Base-by-base conservation (phyloP, 2,888 invertebrate genomes). In the Spisula subtruncata region DNA sequence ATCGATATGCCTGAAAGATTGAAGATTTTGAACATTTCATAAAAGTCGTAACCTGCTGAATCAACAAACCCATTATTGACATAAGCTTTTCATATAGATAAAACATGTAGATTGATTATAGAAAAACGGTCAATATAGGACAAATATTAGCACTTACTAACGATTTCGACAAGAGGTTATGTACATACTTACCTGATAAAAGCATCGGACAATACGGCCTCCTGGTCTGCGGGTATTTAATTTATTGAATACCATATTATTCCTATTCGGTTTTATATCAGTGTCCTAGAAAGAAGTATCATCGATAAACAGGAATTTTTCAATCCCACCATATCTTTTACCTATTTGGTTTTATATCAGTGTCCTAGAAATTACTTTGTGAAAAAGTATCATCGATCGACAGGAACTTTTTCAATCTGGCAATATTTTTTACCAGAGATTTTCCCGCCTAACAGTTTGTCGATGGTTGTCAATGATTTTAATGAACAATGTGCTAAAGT, bases 61-160 rank as follows among this genome's bases (percentile, higher is more conserved):
- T 16, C 1, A 75, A 75, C 32, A 75, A 0, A 16, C n/a, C 10
- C 25, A 32, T 5, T 75, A 75, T 75, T 75, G 32, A 35, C 35
- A 75, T 18, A 75, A 35, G 32, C 6, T 25, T 75, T 29, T 25
- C 25, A 75, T 32, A 75, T 75, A 75, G 75, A 75, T 75, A 75
- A 75, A 32, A 75, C 18, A 75, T 75, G 25, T 32, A 75, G 16
- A 35, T 35, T 32, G 16, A 75, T 75, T 35, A 75, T 75, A 32
- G 75, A 32, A 75, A 41, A 32, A 35, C 12, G 56, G 18, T 79
- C 54, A 85, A 80, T 85, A 85, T 80, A 41, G 12, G 35, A 29
- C 85, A 85, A 85, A 85, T 85, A 85, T 85, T 85, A 54, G 79
- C 46, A 79, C 85, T 85, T 85, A 85, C 48, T 85, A 35, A 54